phyloP scores from a whole-genome alignment of 2,888 invertebrate genomes.

The Orchestes rusci region DNA sequence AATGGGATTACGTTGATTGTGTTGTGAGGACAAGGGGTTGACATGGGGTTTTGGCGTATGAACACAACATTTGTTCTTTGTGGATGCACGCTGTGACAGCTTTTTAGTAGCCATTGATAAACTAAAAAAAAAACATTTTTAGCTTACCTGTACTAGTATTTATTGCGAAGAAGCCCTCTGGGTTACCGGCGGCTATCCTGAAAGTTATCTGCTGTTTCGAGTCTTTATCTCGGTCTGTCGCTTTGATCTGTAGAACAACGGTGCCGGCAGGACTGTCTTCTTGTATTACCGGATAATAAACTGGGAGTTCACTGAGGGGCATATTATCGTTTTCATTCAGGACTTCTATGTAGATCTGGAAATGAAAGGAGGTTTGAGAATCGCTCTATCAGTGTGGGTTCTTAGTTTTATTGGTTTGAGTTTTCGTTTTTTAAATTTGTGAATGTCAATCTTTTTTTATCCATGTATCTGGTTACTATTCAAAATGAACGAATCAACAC shows the following conservation, averaged over 20 bases:
- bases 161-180: constrained; percentile 84
- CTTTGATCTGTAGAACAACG: constrained; percentile 66
- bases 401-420: background rate
- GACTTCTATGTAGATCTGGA: constrained; percentile 73
- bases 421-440: background rate
- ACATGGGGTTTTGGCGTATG: too few relatives aligned
- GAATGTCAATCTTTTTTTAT: too few relatives aligned
- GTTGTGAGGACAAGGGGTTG: too few relatives aligned
- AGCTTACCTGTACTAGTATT: constrained; percentile 75
- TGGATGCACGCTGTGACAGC: too few relatives aligned
- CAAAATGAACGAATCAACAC: too few relatives aligned
- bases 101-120: too few relatives aligned
- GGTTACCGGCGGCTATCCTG: constrained; percentile 84
- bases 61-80: too few relatives aligned
- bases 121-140: too few relatives aligned
- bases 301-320: constrained; percentile 80
- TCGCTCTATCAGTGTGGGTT: constrained; percentile 5
- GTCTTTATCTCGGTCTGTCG: constrained; percentile 73
- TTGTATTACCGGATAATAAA: constrained; percentile 72
- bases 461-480: too few relatives aligned
- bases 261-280: constrained; percentile 74
- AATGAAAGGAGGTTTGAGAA: too few relatives aligned
- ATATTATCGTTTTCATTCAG: constrained; percentile 93
- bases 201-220: constrained; percentile 62
- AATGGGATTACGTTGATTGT: too few relatives aligned